These are phyloP conservation scores for Allygus modestus DNA, from an alignment of 2,888 invertebrate species.

Conservation along the genomic window DNA sequence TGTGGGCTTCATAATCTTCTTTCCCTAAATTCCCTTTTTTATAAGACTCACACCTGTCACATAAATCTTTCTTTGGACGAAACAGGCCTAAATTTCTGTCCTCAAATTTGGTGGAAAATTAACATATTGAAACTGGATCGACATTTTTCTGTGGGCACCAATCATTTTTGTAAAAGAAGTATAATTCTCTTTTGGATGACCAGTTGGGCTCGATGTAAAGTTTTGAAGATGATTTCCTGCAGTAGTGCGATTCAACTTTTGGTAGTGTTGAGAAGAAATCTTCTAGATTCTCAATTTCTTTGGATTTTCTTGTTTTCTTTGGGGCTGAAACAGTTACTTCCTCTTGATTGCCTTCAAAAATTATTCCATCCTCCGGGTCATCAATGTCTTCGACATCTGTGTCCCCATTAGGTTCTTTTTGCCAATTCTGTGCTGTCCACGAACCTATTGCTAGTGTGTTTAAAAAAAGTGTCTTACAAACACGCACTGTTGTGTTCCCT, in stretches of 20 bases:
- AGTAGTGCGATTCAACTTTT: conserved; percentile 61
- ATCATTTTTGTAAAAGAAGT: conserved; percentile 29
- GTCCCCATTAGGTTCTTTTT: no score
- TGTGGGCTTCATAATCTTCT: background rate
- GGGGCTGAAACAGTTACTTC: conserved; percentile 15
- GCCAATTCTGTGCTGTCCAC: background rate
- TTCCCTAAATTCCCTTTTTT: background rate
- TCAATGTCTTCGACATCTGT: no score
- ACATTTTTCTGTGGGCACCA: conserved; percentile 18
- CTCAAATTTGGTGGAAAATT: conserved; percentile 33
- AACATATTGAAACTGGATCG: background rate
- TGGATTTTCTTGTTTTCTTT: background rate
- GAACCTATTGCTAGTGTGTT: background rate
- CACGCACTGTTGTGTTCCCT: conserved; percentile 7
- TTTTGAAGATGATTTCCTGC: conserved; percentile 51
- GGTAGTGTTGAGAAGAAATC: conserved; percentile 38
- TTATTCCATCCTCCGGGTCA: no score
- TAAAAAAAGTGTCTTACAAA: conserved; percentile 33
- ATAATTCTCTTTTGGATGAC: conserved; percentile 47
- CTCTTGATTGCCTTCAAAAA: background rate
- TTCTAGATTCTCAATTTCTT: conserved; percentile 13
- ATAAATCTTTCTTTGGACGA: conserved; percentile 64
- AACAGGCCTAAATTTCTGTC: conserved; percentile 58
- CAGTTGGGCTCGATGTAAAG: conserved; percentile 50
- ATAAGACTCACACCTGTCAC: conserved; percentile 52